These are phyloP conservation scores for Zootermopsis nevadensis DNA, from an alignment of 2,888 invertebrate species.

Conservation along the genomic window DNA sequence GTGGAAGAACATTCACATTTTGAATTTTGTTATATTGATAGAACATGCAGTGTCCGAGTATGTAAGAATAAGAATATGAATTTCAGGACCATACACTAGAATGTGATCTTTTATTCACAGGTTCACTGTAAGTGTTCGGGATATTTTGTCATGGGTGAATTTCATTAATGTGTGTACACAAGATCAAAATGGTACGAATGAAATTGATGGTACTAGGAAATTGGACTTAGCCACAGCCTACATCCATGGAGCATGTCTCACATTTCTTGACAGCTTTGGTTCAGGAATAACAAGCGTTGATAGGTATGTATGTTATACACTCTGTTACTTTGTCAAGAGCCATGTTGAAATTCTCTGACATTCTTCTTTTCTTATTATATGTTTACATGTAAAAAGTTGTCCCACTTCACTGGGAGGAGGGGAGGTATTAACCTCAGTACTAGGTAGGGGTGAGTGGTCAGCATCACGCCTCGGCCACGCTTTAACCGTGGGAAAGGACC, in stretches of 20 bases:
- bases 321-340: no score
- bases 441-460: no score
- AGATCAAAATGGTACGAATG: conserved; percentile 45
- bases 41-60: no score
- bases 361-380: no score
- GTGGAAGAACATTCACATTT: no score
- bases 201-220: conserved; percentile 57
- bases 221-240: conserved; percentile 75
- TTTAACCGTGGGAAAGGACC: no score
- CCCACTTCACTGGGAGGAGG: no score
- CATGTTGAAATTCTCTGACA: no score
- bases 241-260: conserved; percentile 90
- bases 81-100: not conserved
- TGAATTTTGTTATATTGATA: no score
- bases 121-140: conserved; percentile 89
- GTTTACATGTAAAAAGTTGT: no score
- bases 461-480: no score
- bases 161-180: conserved; percentile 79
- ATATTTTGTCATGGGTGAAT: conserved; percentile 90
- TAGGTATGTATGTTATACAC: conserved; percentile 67
- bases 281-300: conserved; percentile 82
- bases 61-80: not conserved
- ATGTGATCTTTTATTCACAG: conserved; percentile 61
- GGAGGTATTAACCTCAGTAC: no score
- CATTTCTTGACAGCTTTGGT: conserved; percentile 92